Conservation (phyloP, 2,888 invertebrate species). For the Ptychoptera albimana region DNA sequence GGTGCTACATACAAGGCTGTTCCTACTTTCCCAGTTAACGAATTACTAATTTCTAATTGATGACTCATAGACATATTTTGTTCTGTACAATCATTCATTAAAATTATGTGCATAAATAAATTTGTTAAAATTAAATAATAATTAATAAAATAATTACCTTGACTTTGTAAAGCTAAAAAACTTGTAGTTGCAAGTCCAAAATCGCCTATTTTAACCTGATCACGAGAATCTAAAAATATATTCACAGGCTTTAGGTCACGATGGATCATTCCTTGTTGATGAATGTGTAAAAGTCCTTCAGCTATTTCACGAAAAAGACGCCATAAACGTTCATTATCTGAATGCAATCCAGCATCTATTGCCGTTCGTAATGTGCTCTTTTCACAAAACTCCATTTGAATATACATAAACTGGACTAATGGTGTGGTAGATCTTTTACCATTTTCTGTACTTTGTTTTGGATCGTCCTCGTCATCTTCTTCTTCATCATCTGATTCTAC, state of each 20-base stretch:
- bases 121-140: too few relatives aligned
- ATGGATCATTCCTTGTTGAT: conserved; percentile 72
- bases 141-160: conserved; percentile 14
- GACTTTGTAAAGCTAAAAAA: conserved; percentile 31
- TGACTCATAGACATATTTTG: conserved; percentile 1
- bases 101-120: too few relatives aligned
- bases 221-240: conserved; percentile 78
- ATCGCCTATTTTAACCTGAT: conserved; percentile 85
- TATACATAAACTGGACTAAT: conserved; percentile 49
- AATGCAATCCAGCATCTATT: neutral
- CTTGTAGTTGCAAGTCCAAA: conserved; percentile 80
- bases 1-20: conserved; percentile 86
- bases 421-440: neutral
- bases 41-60: conserved; percentile 6
- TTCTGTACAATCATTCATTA: too few relatives aligned
- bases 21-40: conserved; percentile 61
- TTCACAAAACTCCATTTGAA: conserved; percentile 99
- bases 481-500: conserved; percentile 16
- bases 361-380: conserved; percentile 57
- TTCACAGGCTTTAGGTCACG: conserved; percentile 69
- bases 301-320: conserved; percentile 79
- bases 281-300: conserved; percentile 69
- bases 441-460: conserved; percentile 8
- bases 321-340: conserved; percentile 2
- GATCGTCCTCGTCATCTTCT: conserved; percentile 15